Evolutionary conservation across 1,140 invertebrate species (phyloP).

Genomic region (Carposina sasakii): DNA sequence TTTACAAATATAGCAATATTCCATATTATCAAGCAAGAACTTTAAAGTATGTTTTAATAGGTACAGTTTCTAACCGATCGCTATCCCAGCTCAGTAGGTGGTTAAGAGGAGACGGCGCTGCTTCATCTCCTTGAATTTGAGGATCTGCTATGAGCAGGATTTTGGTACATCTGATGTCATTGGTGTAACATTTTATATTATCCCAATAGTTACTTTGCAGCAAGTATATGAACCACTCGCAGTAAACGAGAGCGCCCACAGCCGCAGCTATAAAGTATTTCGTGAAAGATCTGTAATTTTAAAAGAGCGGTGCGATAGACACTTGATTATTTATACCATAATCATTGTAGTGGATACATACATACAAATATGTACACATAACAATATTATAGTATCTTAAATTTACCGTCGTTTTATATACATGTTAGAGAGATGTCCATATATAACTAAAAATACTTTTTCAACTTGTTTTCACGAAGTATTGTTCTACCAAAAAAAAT

Average conservation of each 20-base stretch:
- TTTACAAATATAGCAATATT: background rate
- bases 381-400: no score
- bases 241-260: slow-evolving; percentile 64
- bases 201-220: slow-evolving; percentile 75
- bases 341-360: no score
- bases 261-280: slow-evolving; percentile 47
- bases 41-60: background rate
- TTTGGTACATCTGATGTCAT: slow-evolving; percentile 74
- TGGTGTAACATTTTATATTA: slow-evolving; percentile 61
- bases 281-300: slow-evolving; percentile 32
- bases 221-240: slow-evolving; percentile 74
- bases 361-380: no score
- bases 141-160: slow-evolving; percentile 93
- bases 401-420: no score
- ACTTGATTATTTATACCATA: no score
- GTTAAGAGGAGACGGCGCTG: slow-evolving; percentile 76
- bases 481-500: no score
- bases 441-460: no score
- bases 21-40: background rate
- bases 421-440: no score
- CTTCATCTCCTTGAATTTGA: slow-evolving; percentile 87
- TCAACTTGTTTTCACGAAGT: no score
- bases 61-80: slow-evolving; percentile 77
- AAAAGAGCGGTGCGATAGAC: no score
- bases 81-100: slow-evolving; percentile 83